Evolutionary conservation across 2,888 invertebrate genomes (phyloP).

Genomic region (Ferdinandea cuprea): DNA sequence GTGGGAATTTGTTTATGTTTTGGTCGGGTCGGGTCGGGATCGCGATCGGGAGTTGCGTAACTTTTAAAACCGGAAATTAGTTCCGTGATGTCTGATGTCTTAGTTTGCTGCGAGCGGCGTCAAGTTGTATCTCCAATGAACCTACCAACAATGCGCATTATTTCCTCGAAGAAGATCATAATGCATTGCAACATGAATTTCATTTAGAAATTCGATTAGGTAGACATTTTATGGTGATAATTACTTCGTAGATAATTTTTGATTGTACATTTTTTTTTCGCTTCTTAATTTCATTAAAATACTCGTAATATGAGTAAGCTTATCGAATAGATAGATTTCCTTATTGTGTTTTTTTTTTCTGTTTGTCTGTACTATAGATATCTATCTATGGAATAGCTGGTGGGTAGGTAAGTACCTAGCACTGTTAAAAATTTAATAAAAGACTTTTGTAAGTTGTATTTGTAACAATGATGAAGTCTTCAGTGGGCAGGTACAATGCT

Average conservation of each 20-base stretch:
- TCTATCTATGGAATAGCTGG: not conserved
- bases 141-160: not conserved
- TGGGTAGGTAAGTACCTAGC: not conserved
- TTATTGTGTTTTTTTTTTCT: not conserved
- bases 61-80: slow-evolving; percentile 64
- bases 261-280: not conserved
- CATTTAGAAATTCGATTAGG: slow-evolving; percentile 14
- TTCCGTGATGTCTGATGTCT: slow-evolving; percentile 63
- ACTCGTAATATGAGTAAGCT: not conserved
- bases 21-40: too few relatives aligned
- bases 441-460: too few relatives aligned
- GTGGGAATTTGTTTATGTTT: slow-evolving; percentile 32
- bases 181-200: slow-evolving; percentile 24
- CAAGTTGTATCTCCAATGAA: not conserved
- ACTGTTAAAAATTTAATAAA: too few relatives aligned
- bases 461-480: too few relatives aligned
- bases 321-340: not conserved
- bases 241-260: slow-evolving; percentile 28
- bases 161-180: slow-evolving; percentile 51
- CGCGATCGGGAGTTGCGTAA: slow-evolving; percentile 54
- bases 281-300: not conserved
- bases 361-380: not conserved
- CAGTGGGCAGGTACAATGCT: too few relatives aligned
- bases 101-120: slow-evolving; percentile 14
- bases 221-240: slow-evolving; percentile 30